phyloP scores from a whole-genome alignment of 2,797 vertebrate genomes.

The Otus scops region DNA sequence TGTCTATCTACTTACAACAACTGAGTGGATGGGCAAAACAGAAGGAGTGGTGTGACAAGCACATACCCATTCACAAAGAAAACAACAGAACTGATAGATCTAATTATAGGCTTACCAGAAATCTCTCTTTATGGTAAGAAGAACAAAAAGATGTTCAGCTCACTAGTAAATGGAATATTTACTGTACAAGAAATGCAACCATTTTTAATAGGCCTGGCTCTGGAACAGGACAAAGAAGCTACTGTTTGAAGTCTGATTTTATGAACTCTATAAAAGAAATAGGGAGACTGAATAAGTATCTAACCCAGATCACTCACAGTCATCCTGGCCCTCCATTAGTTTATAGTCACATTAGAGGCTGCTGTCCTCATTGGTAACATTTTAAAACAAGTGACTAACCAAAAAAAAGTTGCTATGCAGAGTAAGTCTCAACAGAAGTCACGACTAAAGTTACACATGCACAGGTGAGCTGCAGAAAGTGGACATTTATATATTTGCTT shows the following conservation, averaged over 20 bases:
- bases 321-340: not conserved
- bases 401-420: not conserved
- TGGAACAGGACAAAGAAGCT: not conserved
- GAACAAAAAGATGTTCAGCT: not conserved
- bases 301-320: not conserved
- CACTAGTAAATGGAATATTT: not conserved
- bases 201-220: not conserved
- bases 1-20: not conserved
- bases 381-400: not conserved
- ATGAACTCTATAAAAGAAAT: not conserved
- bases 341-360: not conserved
- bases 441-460: not conserved
- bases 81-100: not conserved
- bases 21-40: not conserved
- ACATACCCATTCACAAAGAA: not conserved
- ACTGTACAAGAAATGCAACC: not conserved
- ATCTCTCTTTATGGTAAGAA: not conserved
- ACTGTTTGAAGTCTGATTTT: not conserved
- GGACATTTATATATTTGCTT: not conserved
- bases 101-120: not conserved
- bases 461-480: not conserved
- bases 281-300: not conserved
- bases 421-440: not conserved
- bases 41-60: not conserved
- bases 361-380: not conserved